Base-by-base conservation (phyloP, 2,888 invertebrate genomes). In the Luffia ferchaultella region DNA sequence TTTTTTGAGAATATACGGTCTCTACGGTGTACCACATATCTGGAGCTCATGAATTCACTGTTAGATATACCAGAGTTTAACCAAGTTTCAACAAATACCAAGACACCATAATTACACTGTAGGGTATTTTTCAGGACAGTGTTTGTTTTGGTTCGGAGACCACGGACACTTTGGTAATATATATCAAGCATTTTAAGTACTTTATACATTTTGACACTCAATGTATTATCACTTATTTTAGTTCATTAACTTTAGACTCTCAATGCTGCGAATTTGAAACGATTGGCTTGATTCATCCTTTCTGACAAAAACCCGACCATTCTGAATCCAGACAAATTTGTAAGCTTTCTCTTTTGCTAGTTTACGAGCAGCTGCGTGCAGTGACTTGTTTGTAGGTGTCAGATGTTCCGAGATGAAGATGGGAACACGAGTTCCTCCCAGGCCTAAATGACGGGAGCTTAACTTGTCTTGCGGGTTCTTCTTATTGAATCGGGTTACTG, bases 391-490 rank as follows among this genome's bases (percentile, higher is more conserved):
- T 2, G 16, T 18, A 2, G 50, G 46, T 16, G 46, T 7, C 16
- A 50, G 18, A 17, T 50, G 46, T 18, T 50, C 50, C 16, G n/a
- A 18, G 15, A 50, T 17, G 68, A 40, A 51, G 15, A 65, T 46
- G 17, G 57, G 50, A 42, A 16, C 5, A 2, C n/a, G 9, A n/a
- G 20, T n/a, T n/a, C 50, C 50, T 9, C 40, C 19, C 18, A 50
- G 20, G n/a, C 41, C 45, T n/a, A 50, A 16, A 15, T 40, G 45
- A 2, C 15, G 12, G 18, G 45, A 43, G 41, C 19, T 41, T 2
- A 50, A 18, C 17, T 45, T 50, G 18, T 45, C 40, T 12, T 50
- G 16, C 3, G 20, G 45, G 20, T 50, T 20, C 2, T 16, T 5
- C 16, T 20, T 19, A 18, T 50, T 45, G 19, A 18, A 45, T 2